A percentile compares a stretch with the other conserved stretches of the same genome.
Conservation (phyloP, 2,797 vertebrate genomes). For the Crocidura indochinensis region DNA sequence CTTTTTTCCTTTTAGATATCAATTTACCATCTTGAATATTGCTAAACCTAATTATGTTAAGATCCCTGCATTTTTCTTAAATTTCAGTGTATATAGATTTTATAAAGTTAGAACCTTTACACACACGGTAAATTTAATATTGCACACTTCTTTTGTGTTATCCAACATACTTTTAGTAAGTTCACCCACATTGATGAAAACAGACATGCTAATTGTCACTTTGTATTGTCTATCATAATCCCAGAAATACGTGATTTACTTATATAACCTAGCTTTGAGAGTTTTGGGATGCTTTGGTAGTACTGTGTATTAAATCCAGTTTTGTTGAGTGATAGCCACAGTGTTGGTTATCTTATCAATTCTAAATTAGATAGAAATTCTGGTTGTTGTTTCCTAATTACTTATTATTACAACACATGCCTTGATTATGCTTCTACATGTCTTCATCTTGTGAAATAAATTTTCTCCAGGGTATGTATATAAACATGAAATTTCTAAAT, state of each 20-base stretch:
- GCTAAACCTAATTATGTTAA: too few species aligned
- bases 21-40: too few species aligned
- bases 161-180: not conserved
- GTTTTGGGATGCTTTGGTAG: too few species aligned
- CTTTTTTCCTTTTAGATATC: too few species aligned
- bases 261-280: too few species aligned
- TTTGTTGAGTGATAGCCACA: not conserved
- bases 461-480: not conserved
- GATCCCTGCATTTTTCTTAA: too few species aligned
- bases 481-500: not conserved
- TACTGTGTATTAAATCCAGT: too few species aligned
- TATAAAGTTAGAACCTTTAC: not conserved
- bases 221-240: too few species aligned
- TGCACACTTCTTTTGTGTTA: not conserved
- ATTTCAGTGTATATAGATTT: too few species aligned
- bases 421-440: not conserved
- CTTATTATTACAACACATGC: not conserved
- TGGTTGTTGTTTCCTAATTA: not conserved
- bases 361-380: not conserved
- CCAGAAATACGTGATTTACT: too few species aligned
- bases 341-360: not conserved
- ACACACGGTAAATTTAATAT: not conserved
- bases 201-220: too few species aligned
- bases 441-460: not conserved
- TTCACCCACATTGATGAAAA: fast-evolving